Conservation (phyloP, 2,888 invertebrate genomes). For the Orthonychiurus folsomi region DNA sequence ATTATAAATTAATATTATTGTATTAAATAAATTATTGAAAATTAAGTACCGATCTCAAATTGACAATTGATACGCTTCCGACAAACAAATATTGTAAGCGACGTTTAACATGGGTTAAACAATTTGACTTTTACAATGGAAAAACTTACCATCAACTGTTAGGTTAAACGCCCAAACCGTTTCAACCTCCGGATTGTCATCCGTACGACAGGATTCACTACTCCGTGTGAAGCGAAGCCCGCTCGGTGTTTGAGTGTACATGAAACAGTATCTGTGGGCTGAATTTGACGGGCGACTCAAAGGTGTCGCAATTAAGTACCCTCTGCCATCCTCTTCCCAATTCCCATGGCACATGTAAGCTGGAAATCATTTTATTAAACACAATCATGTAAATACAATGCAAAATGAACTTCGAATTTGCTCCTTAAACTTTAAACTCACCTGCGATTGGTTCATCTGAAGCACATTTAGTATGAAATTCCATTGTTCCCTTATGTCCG, state of each 20-base stretch:
- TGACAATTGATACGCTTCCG: no score
- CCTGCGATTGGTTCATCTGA: slow-evolving; percentile 42
- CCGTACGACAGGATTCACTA: slow-evolving; percentile 52
- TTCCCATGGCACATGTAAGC: slow-evolving; percentile 65
- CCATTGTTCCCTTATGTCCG: slow-evolving; percentile 50
- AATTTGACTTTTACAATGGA: no score
- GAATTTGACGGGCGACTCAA: slow-evolving; percentile 48
- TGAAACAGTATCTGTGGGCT: slow-evolving; percentile 55
- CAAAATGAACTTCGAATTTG: no score
- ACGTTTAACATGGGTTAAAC: no score
- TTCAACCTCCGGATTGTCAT: slow-evolving; percentile 51
- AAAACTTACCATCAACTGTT: slow-evolving; percentile 54
- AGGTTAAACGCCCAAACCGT: slow-evolving; percentile 59
- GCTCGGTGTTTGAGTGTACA: slow-evolving; percentile 47
- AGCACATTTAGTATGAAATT: slow-evolving; percentile 53
- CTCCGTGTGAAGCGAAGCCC: slow-evolving; percentile 31
- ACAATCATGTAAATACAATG: no score
- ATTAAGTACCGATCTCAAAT: no score
- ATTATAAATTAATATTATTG: no score
- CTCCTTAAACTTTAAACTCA: slow-evolving; percentile 36
- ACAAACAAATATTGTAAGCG: no score
- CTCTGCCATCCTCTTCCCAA: slow-evolving; percentile 57
- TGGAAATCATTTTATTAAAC: no score
- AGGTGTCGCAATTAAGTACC: slow-evolving; percentile 61
- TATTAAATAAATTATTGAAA: no score